Percentiles rank a stretch among this genome's conserved stretches.
Conservation (phyloP, 92 coral and sea anemone genomes). For the Porites divaricata region DNA sequence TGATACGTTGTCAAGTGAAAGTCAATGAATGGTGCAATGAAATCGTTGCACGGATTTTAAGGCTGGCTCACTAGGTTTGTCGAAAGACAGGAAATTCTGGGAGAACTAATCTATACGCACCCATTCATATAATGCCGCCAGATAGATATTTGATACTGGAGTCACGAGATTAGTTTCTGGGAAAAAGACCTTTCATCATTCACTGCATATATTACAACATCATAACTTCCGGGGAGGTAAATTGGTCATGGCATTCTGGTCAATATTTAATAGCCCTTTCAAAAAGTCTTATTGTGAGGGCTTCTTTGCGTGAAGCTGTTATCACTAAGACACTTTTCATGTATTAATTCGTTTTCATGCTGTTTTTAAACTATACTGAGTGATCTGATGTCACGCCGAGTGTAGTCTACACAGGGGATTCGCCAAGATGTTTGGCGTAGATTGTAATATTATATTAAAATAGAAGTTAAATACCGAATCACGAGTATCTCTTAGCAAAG, state of each 20-base stretch:
- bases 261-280: too few species aligned
- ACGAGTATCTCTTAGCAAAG: not conserved
- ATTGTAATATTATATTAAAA: too few species aligned
- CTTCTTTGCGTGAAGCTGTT: not conserved
- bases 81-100: slow-evolving; percentile 8
- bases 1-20: not conserved
- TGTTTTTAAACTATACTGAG: too few species aligned
- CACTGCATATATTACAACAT: not conserved
- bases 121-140: not conserved
- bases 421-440: too few species aligned
- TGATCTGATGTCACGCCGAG: too few species aligned
- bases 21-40: not conserved
- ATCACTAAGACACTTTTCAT: not conserved
- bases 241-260: too few species aligned
- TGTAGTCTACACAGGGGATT: too few species aligned
- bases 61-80: not conserved
- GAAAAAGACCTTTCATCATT: not conserved
- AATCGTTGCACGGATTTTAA: not conserved
- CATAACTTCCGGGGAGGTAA: not conserved
- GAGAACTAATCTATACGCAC: not conserved
- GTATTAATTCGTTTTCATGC: too few species aligned
- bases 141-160: slow-evolving; percentile 5
- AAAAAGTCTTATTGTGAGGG: not conserved
- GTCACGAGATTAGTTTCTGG: slow-evolving; percentile 15
- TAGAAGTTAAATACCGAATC: not conserved